These are phyloP conservation scores for Melanogrammus aeglefinus DNA, from an alignment of 2,797 vertebrate species.

Conservation along the genomic window DNA sequence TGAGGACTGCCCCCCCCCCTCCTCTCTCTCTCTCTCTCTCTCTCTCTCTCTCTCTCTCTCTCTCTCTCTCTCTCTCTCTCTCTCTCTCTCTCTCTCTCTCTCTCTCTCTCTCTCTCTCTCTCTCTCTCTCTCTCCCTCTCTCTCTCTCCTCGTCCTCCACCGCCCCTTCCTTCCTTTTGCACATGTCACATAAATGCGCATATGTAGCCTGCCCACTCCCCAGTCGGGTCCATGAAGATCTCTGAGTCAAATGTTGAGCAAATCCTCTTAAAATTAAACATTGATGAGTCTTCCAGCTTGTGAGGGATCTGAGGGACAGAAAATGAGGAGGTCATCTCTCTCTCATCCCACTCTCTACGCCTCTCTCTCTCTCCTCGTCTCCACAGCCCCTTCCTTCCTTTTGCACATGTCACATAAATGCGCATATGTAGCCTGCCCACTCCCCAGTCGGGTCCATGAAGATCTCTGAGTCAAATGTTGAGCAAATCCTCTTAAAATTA, in stretches of 20 bases:
- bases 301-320: conserved; percentile 60
- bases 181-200: background rate
- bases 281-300: conserved; percentile 64
- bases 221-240: conserved; percentile 50
- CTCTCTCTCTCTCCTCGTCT: no score
- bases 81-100: background rate
- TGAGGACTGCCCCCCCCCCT: conserved; percentile 39
- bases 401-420: background rate
- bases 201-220: no score
- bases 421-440: no score
- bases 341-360: no score
- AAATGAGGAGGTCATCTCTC: conserved; percentile 38
- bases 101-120: background rate
- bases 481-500: conserved; percentile 61
- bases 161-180: conserved; percentile 36
- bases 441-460: conserved; percentile 33
- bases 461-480: conserved; percentile 69
- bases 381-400: no score
- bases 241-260: conserved; percentile 68
- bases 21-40: no score
- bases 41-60: no score
- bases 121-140: background rate
- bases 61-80: background rate
- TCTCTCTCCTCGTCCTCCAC: background rate
- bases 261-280: conserved; percentile 64